Evolutionary conservation across 2,797 vertebrate species (phyloP).

Genomic region (Falco cherrug): DNA sequence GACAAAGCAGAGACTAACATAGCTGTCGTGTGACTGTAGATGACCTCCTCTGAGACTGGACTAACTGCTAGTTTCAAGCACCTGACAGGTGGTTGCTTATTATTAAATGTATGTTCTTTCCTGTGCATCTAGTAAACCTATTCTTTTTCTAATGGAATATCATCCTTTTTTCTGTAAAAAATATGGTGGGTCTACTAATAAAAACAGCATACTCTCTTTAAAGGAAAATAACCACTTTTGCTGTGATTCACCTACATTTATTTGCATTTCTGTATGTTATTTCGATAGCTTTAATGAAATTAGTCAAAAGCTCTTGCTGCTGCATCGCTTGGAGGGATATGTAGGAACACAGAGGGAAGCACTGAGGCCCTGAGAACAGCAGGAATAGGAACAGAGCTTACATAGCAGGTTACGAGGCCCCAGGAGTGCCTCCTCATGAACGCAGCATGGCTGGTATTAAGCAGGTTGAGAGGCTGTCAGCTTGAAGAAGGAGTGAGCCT

Average conservation of each 20-base stretch:
- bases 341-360: slow-evolving; percentile 12
- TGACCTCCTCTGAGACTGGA: background rate
- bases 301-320: slow-evolving; percentile 32
- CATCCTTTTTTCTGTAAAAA: background rate
- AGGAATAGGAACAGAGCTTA: slow-evolving; percentile 30
- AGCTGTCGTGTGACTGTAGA: slow-evolving; percentile 29
- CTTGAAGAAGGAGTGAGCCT: slow-evolving; percentile 32
- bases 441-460: background rate
- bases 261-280: slow-evolving; percentile 29
- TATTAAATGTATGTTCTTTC: background rate
- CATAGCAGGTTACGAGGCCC: slow-evolving; percentile 23
- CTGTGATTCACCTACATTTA: background rate
- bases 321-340: slow-evolving; percentile 17
- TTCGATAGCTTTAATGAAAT: slow-evolving; percentile 26
- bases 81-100: background rate
- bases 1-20: background rate
- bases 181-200: background rate
- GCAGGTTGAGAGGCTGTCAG: slow-evolving; percentile 42
- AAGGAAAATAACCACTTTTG: background rate
- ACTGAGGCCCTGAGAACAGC: background rate
- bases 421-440: slow-evolving; percentile 17
- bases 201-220: background rate
- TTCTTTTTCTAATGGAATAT: background rate
- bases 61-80: slow-evolving; percentile 10
- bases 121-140: background rate